Evolutionary conservation across 2,113 vertebrate species (phyloP).

Genomic region (Damaliscus lunatus): DNA sequence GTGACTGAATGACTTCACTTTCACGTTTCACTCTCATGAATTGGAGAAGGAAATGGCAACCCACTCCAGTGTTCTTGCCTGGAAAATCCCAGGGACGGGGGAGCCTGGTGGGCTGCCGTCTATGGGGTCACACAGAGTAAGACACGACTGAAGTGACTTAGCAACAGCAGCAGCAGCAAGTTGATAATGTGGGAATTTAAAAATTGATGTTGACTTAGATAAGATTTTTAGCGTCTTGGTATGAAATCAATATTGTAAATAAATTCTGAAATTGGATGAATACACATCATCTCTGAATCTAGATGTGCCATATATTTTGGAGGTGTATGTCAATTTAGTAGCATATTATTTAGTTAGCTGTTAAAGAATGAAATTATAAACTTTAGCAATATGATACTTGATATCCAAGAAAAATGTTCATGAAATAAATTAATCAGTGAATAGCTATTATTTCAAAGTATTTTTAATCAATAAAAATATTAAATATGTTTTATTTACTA

Average conservation of each 20-base stretch:
- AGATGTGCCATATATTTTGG: background rate
- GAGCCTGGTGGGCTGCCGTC: background rate
- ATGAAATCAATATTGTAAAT: conserved; percentile 7
- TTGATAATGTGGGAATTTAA: background rate
- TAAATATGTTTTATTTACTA: background rate
- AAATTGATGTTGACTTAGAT: background rate
- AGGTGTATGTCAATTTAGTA: background rate
- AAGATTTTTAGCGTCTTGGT: background rate
- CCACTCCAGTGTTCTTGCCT: background rate
- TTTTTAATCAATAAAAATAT: background rate
- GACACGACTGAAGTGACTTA: background rate
- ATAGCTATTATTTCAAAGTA: background rate
- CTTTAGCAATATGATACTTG: background rate
- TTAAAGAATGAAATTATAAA: background rate
- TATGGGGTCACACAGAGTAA: background rate
- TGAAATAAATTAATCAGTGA: background rate
- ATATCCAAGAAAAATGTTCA: background rate
- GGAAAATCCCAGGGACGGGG: background rate
- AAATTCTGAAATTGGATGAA: background rate
- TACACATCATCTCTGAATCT: background rate
- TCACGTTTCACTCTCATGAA: background rate
- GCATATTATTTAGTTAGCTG: background rate
- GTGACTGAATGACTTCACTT: background rate
- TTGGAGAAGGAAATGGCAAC: background rate
- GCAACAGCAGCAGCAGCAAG: background rate